phyloP scores from a whole-genome alignment of 2,888 invertebrate species.

The Deladenus siricidicola region DNA sequence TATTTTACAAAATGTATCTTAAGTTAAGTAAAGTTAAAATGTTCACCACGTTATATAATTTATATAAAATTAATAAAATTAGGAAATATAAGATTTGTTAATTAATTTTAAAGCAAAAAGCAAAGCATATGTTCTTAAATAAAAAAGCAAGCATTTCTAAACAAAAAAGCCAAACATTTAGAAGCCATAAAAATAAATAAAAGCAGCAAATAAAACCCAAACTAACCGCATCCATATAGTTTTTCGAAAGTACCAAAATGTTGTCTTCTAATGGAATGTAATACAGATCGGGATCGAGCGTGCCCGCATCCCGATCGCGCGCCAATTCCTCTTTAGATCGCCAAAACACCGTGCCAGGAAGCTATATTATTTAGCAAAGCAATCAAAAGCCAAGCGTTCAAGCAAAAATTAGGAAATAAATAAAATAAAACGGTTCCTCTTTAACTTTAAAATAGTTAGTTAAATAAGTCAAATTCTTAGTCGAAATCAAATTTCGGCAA shows the following conservation, averaged over 20 bases:
- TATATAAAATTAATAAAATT: no score
- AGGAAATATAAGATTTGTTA: no score
- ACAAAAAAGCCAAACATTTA: constrained; percentile 8
- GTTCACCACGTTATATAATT: no score
- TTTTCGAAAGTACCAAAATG: constrained; percentile 35
- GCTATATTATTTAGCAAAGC: constrained; percentile 1
- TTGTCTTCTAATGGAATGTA: constrained; percentile 27
- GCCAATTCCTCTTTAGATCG: constrained; percentile 31
- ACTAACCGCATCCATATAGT: constrained; percentile 42
- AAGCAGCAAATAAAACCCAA: constrained; percentile 6
- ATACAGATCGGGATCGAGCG: constrained; percentile 16
- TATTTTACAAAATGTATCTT: no score
- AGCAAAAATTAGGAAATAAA: neutral
- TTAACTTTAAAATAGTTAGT: no score
- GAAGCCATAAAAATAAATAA: neutral
- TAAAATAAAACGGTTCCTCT: neutral
- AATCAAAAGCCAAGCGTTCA: neutral
- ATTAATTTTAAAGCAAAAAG: no score
- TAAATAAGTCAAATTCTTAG: neutral
- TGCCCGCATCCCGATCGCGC: constrained; percentile 15
- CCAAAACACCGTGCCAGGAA: constrained; percentile 24
- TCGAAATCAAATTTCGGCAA: neutral
- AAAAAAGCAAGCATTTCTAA: neutral
- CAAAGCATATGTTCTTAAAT: no score
- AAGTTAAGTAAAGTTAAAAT: no score